Conservation (phyloP, 2,888 invertebrate species). For the Itoplectis maculator region DNA sequence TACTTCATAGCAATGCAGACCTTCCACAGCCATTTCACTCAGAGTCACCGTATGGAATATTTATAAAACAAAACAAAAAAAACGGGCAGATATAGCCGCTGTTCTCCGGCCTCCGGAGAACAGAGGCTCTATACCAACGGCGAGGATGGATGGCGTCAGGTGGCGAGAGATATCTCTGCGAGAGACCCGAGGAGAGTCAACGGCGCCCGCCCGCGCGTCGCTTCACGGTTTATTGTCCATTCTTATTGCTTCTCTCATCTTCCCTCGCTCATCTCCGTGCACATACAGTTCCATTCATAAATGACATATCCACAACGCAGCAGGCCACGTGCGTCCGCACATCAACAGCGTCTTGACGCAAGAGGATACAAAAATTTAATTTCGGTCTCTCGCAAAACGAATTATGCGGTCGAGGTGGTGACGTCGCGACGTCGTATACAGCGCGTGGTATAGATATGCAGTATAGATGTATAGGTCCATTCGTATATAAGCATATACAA, state of each 20-base stretch:
- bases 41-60: neutral
- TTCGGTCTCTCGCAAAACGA: slow-evolving; percentile 58
- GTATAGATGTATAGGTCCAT: neutral
- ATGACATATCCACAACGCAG: slow-evolving; percentile 19
- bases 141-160: slow-evolving; percentile 78
- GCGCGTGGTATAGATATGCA: neutral
- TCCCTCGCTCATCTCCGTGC: slow-evolving; percentile 33
- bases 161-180: slow-evolving; percentile 73
- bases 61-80: neutral
- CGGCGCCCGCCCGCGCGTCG: slow-evolving; percentile 63
- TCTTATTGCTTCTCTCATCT: slow-evolving; percentile 61
- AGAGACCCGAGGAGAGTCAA: slow-evolving; percentile 50
- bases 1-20: too few species aligned
- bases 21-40: too few species aligned
- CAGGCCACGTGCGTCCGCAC: neutral
- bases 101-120: too few species aligned
- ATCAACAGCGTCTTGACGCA: neutral
- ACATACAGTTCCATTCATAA: slow-evolving; percentile 63
- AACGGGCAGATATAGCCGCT: too few species aligned
- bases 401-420: slow-evolving; percentile 66
- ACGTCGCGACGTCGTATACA: slow-evolving; percentile 45
- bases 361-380: slow-evolving; percentile 51
- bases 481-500: neutral
- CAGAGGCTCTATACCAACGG: slow-evolving; percentile 73
- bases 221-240: slow-evolving; percentile 65